A percentile compares a stretch with the other conserved stretches of the same genome.
Conservation (phyloP, 2,888 invertebrate genomes). For the Elmis aenea region DNA sequence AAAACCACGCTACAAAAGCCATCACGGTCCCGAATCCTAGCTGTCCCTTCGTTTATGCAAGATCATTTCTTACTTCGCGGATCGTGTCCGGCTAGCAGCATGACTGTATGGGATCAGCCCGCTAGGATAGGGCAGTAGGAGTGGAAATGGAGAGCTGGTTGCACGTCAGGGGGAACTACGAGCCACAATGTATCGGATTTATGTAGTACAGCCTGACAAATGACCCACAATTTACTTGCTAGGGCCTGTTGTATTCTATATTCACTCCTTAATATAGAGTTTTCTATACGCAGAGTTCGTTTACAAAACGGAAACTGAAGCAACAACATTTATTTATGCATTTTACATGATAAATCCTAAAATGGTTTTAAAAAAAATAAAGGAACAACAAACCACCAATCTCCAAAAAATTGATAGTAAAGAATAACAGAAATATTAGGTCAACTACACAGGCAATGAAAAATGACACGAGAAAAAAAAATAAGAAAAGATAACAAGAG, state of each 20-base stretch:
- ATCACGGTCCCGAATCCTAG: conserved; percentile 8
- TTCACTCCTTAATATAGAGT: no score
- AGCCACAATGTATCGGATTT: conserved; percentile 41
- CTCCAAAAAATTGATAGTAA: no score
- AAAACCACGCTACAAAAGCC: conserved; percentile 16
- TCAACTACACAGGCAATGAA: no score
- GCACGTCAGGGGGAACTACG: conserved; percentile 6
- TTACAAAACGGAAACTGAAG: no score
- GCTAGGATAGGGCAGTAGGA: conserved; percentile 14
- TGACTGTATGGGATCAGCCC: conserved; percentile 17
- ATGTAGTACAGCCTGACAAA: conserved; percentile 43
- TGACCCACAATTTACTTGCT: conserved; percentile 31
- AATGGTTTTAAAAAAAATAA: no score
- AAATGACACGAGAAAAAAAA: no score
- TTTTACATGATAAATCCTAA: no score
- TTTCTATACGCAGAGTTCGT: no score
- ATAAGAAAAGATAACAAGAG: no score
- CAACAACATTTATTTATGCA: no score
- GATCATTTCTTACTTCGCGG: conserved; percentile 24
- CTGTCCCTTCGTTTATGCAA: conserved; percentile 26
- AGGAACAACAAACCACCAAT: no score
- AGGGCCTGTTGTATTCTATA: conserved; percentile 2
- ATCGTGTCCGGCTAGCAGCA: conserved; percentile 16
- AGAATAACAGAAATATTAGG: no score
- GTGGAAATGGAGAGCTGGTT: conserved; percentile 8